phyloP scores from a whole-genome alignment of 2,888 invertebrate genomes.

The Busseola fusca region DNA sequence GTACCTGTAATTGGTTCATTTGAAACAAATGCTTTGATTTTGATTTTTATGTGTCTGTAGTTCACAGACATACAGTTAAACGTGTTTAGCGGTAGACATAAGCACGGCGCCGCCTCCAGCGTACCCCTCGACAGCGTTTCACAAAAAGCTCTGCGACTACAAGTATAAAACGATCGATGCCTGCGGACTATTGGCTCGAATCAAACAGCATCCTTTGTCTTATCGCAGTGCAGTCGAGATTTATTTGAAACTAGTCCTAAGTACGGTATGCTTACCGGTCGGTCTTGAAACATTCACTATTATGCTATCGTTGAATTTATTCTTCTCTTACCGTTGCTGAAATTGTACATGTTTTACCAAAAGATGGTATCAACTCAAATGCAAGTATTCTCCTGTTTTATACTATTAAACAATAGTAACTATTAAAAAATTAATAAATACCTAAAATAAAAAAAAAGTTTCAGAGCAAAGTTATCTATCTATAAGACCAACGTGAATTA shows the following conservation, averaged over 20 bases:
- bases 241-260: slow-evolving; percentile 36
- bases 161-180: slow-evolving; percentile 7
- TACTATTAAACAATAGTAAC: no score
- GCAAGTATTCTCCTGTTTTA: neutral
- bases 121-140: neutral
- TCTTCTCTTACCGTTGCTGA: slow-evolving; percentile 2
- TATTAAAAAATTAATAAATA: neutral
- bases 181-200: slow-evolving; percentile 15
- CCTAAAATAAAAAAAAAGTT: no score
- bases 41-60: no score
- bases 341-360: neutral
- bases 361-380: neutral
- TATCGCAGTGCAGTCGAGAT: slow-evolving; percentile 32
- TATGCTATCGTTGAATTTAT: slow-evolving; percentile 14
- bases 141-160: slow-evolving; percentile 3
- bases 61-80: neutral
- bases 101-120: no score
- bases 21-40: no score
- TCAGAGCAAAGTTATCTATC: no score
- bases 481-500: no score
- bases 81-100: neutral
- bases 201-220: slow-evolving; percentile 42
- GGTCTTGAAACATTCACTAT: slow-evolving; percentile 8
- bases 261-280: slow-evolving; percentile 12
- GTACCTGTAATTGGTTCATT: no score